Evolutionary conservation across 2,113 vertebrate genomes (phyloP).

Genomic region (Nannospalax galili): DNA sequence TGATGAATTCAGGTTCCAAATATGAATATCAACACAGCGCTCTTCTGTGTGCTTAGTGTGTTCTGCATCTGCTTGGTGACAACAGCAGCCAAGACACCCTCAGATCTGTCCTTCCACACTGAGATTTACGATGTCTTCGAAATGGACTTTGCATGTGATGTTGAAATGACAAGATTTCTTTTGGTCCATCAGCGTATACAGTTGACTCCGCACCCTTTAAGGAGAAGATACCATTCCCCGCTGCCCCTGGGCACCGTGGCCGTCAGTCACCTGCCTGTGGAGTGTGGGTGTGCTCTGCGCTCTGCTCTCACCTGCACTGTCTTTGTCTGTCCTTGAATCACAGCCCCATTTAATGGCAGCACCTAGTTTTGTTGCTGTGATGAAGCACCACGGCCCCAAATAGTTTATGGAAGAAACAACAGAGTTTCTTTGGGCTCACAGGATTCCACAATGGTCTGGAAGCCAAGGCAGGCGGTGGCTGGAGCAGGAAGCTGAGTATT

Average conservation of each 20-base stretch:
- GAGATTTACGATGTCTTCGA: not conserved
- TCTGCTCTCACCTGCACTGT: too few species aligned
- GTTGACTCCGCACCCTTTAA: slow-evolving; percentile 4
- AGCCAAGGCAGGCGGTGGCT: too few species aligned
- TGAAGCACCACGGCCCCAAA: too few species aligned
- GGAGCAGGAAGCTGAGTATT: too few species aligned
- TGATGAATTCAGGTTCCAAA: not conserved
- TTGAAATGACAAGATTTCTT: slow-evolving; percentile 22
- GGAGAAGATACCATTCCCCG: not conserved
- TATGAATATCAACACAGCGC: too few species aligned
- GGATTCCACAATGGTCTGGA: too few species aligned
- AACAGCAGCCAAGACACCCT: not conserved
- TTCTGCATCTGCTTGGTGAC: too few species aligned
- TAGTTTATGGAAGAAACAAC: too few species aligned
- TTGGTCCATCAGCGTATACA: slow-evolving; percentile 4
- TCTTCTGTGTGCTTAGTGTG: fast-evolving
- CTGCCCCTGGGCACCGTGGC: fast-evolving
- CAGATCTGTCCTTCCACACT: too few species aligned
- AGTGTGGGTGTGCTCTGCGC: not conserved
- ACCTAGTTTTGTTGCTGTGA: not conserved
- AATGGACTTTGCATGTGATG: not conserved
- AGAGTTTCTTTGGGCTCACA: too few species aligned
- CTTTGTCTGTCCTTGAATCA: not conserved
- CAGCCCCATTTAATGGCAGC: too few species aligned
- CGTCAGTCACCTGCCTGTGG: not conserved